Evolutionary conservation across 2,888 invertebrate species (phyloP), one percentile per base, ranked within the genome.

Genomic region (Galerucella calmariensis): DNA sequence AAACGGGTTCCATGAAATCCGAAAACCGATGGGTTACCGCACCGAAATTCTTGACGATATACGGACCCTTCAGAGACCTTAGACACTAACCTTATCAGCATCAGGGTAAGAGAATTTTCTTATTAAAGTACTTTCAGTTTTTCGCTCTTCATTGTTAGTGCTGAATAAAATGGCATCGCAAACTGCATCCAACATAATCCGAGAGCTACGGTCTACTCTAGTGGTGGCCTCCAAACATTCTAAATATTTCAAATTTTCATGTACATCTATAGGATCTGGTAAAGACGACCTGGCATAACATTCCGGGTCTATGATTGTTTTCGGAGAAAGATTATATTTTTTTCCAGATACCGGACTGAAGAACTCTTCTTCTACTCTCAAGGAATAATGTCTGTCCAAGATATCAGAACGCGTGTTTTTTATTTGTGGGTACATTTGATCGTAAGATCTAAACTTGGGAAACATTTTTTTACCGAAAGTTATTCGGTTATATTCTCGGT

Each of bases 151-250:
- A 8, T 41, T n/a, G 12, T 56, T 69, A 41, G 35, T 70, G 41
- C n/a, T 63, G 46, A 61, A 75, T 46, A 81, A 68, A 59, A 81
- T 79, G 3, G 80, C 81, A 56, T 81, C 80, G 56, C 81, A 81
- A 16, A 81, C 76, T 0, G 80, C 79, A 67, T 81, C 81, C 12
- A 81, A 69, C 69, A 81, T 69, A 9, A 77, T 58, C 11, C 76
- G 67, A 2, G 75, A 75, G 16, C 73, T 69, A 12, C 71, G 63
- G 61, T 79, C 77, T 8, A 67, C 69, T 44, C 79, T 79, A 4
- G 70, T 58, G 2, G 69, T 61, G 8, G 63, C 58, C 46, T 79
- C 75, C 16, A 80, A 20, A 11, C 58, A 75, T 65, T 77, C 79
- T 16, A 81, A 58, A 67, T 77, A 78, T 27, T 74, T 66, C 20